A percentile compares a stretch with the other conserved stretches of the same genome.
phyloP scores from a whole-genome alignment of 2,113 vertebrate genomes.

The Chitala chitala region DNA sequence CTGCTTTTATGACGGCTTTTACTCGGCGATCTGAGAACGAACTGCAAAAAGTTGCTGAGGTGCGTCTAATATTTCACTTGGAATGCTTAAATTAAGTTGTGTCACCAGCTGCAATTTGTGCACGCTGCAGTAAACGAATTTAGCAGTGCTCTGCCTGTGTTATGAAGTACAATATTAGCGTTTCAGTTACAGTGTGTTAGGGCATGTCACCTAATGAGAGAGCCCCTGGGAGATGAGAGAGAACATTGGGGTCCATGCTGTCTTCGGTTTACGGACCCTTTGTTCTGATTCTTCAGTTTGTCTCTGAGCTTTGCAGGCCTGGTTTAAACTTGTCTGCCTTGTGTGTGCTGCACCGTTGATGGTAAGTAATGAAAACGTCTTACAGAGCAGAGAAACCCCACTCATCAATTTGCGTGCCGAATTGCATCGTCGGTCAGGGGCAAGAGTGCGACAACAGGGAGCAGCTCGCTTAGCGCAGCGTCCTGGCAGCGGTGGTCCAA shows the following conservation, averaged over 20 bases:
- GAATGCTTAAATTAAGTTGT: background rate
- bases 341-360: background rate
- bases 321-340: background rate
- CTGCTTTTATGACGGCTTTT: too few species aligned
- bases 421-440: background rate
- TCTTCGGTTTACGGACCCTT: too few species aligned
- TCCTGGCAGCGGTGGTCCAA: background rate
- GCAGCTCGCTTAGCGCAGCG: background rate
- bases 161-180: too few species aligned
- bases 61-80: background rate
- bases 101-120: too few species aligned
- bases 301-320: background rate
- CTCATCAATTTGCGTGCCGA: background rate
- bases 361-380: background rate
- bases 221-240: constrained; percentile 1
- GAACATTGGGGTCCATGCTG: background rate
- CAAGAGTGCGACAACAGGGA: background rate
- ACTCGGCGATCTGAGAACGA: background rate
- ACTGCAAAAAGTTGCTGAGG: background rate
- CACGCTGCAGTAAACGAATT: background rate
- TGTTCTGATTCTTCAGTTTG: background rate
- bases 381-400: too few species aligned
- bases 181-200: background rate
- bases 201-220: background rate
- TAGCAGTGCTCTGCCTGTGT: background rate